A percentile compares a stretch with the other conserved stretches of the same genome.
Conservation (phyloP, 2,797 vertebrate genomes). For the Enteromius unitaeniatus region DNA sequence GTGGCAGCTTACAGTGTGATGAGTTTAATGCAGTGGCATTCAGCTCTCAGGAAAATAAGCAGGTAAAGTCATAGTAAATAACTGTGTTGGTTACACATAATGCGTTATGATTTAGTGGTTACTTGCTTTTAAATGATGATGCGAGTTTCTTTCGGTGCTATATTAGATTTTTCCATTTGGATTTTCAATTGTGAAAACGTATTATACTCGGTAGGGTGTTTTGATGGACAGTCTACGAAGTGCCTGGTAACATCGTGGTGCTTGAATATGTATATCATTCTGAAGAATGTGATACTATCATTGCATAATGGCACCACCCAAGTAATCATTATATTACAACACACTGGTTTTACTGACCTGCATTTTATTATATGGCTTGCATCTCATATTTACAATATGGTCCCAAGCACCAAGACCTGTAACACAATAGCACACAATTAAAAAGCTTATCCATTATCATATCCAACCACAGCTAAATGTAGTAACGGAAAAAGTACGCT, state of each 20-base stretch:
- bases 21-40: conserved; percentile 38
- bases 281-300: neutral
- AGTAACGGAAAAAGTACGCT: conserved; percentile 22
- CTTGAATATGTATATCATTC: neutral
- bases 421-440: conserved; percentile 50
- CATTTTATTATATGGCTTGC: conserved; percentile 92
- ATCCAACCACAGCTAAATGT: neutral
- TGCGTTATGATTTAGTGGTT: conserved; percentile 12
- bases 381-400: conserved; percentile 87
- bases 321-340: neutral
- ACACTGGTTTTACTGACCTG: conserved; percentile 80
- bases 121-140: conserved; percentile 11
- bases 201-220: neutral
- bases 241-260: neutral
- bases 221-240: neutral
- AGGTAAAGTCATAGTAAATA: conserved; percentile 32
- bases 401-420: conserved; percentile 96
- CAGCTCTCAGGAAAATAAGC: conserved; percentile 62
- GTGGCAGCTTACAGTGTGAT: conserved; percentile 58
- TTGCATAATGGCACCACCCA: neutral
- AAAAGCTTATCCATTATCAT: neutral
- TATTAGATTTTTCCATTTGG: neutral
- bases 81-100: conserved; percentile 48
- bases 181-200: neutral
- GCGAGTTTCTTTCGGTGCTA: neutral